Conservation (phyloP, 2,888 invertebrate genomes). For the Serripes groenlandicus region DNA sequence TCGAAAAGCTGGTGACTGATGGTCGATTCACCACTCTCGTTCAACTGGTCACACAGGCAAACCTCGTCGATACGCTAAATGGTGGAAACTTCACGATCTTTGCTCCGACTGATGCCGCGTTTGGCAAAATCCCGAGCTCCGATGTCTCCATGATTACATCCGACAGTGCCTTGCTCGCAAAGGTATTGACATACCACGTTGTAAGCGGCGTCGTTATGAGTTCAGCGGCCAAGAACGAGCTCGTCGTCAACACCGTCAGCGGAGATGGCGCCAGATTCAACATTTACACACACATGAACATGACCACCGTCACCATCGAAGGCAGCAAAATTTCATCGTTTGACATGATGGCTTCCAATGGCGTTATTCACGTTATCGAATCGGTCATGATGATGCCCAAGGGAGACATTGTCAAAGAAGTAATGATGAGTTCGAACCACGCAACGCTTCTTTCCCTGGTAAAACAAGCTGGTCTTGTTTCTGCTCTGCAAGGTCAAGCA, state of each 20-base stretch:
- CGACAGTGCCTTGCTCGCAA: slow-evolving; percentile 13
- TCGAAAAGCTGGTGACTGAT: slow-evolving; percentile 48
- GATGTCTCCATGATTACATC: slow-evolving; percentile 7
- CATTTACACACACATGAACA: slow-evolving; percentile 30
- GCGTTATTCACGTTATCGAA: slow-evolving; percentile 69
- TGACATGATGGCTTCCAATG: slow-evolving; percentile 64
- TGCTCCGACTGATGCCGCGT: slow-evolving; percentile 64
- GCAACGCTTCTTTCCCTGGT: slow-evolving; percentile 57
- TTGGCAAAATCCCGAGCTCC: slow-evolving; percentile 17
- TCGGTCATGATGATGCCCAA: slow-evolving; percentile 70
- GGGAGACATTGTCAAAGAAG: slow-evolving; percentile 60
- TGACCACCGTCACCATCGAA: slow-evolving; percentile 47
- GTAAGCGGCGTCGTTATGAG: slow-evolving; percentile 47
- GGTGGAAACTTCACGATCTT: slow-evolving; percentile 65
- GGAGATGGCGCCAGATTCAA: slow-evolving; percentile 35
- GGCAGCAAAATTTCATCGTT: slow-evolving; percentile 55
- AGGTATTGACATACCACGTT: slow-evolving; percentile 68
- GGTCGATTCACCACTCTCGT: slow-evolving; percentile 45
- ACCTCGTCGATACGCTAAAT: slow-evolving; percentile 55
- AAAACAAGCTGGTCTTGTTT: slow-evolving; percentile 49
- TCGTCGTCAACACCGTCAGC: slow-evolving; percentile 22
- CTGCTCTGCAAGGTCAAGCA: slow-evolving; percentile 41
- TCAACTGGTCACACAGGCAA: slow-evolving; percentile 54
- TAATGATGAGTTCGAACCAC: slow-evolving; percentile 56
- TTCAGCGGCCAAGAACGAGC: slow-evolving; percentile 31